Evolutionary conservation across 64 coral and sea anemone species (phyloP).

Genomic region (Montipora capricornis): DNA sequence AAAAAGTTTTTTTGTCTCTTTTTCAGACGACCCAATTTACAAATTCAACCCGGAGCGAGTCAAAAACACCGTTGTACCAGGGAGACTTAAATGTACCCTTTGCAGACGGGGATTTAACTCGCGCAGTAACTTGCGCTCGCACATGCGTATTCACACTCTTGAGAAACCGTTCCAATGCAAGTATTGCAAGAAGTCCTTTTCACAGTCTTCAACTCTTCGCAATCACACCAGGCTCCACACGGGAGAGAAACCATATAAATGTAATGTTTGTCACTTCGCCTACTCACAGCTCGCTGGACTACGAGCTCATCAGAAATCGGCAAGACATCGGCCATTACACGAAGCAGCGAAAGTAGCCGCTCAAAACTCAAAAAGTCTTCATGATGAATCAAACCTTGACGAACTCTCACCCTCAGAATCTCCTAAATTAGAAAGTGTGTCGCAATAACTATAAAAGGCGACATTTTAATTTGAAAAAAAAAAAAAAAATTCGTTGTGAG

Average conservation of each 20-base stretch:
- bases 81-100: slow-evolving; percentile 93
- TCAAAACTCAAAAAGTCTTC: slow-evolving; percentile 20
- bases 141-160: slow-evolving; percentile 99
- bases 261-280: slow-evolving; percentile 96
- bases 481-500: too few relatives aligned
- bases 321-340: slow-evolving; percentile 78
- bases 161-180: slow-evolving; percentile 99
- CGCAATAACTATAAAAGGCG: neutral
- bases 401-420: slow-evolving; percentile 23
- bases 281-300: slow-evolving; percentile 98
- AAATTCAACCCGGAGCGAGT: slow-evolving; percentile 79
- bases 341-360: slow-evolving; percentile 17
- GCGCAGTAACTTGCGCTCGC: slow-evolving; percentile 94
- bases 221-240: slow-evolving; percentile 99
- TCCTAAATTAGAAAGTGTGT: slow-evolving; percentile 7
- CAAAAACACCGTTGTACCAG: slow-evolving; percentile 69
- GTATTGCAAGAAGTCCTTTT: slow-evolving; percentile 98
- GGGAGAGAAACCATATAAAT: slow-evolving; percentile 98
- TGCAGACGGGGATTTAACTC: slow-evolving; percentile 98
- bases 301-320: slow-evolving; percentile 98
- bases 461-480: too few relatives aligned
- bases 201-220: slow-evolving; percentile 94
- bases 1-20: neutral
- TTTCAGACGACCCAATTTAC: slow-evolving; percentile 74
- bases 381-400: slow-evolving; percentile 10